Conservation (phyloP, 2,888 invertebrate species). For the Mesorhabditis spiculigera region DNA sequence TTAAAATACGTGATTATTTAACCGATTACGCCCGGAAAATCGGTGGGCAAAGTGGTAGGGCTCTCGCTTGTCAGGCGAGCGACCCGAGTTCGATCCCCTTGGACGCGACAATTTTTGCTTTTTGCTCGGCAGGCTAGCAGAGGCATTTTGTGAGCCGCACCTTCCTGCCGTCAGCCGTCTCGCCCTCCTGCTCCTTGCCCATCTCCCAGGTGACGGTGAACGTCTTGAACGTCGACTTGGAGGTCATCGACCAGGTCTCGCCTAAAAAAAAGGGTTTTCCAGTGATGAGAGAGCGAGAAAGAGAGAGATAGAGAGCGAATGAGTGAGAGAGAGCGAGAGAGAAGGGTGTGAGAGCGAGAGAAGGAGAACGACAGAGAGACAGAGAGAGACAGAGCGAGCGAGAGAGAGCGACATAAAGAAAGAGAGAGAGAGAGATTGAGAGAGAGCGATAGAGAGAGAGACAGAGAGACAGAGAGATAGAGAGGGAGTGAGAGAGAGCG, state of each 20-base stretch:
- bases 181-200: constrained; percentile 39
- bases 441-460: too few species aligned
- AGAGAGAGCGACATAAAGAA: too few species aligned
- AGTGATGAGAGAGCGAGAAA: too few species aligned
- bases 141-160: constrained; percentile 15
- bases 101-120: neutral
- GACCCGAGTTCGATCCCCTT: neutral
- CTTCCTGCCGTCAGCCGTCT: constrained; percentile 42
- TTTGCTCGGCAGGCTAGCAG: neutral
- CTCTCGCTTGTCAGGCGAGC: constrained; percentile 37
- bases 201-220: constrained; percentile 26
- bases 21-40: neutral
- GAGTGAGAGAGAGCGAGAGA: too few species aligned
- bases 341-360: too few species aligned
- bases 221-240: constrained; percentile 42
- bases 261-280: too few species aligned
- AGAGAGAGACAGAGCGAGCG: too few species aligned
- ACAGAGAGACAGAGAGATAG: too few species aligned
- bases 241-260: constrained; percentile 37
- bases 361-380: too few species aligned
- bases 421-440: too few species aligned
- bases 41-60: constrained; percentile 37
- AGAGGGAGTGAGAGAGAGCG: too few species aligned
- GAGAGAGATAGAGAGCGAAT: too few species aligned
- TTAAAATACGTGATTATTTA: constrained; percentile 21